Evolutionary conservation across 2,113 vertebrate species (phyloP).

Genomic region (Hoplias malabaricus): DNA sequence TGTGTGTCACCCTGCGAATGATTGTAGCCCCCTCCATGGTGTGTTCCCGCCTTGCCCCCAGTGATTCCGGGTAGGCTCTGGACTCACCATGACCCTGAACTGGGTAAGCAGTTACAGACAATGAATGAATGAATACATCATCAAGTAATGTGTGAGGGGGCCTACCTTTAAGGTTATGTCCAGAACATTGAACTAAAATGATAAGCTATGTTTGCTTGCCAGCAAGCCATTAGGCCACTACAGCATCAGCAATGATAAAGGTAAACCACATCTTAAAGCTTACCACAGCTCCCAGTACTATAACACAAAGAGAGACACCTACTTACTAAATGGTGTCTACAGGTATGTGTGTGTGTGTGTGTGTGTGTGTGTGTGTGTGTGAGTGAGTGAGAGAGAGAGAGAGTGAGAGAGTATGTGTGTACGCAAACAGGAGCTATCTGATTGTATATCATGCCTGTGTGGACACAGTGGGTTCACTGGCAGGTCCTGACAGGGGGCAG

Average conservation of each 20-base stretch:
- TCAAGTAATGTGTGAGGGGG: no score
- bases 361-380: neutral
- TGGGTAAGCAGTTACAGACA: no score
- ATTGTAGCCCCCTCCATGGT: no score
- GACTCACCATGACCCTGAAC: no score
- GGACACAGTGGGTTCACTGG: conserved; percentile 38
- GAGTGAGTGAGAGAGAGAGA: conserved; percentile 2
- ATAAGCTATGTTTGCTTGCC: conserved; percentile 76
- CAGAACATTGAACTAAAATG: conserved; percentile 77
- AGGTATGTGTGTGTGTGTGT: neutral
- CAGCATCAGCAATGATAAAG: conserved; percentile 31
- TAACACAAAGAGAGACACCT: neutral
- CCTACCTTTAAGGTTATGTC: no score
- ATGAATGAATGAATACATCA: no score
- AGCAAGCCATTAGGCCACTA: conserved; percentile 51
- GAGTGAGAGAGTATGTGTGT: conserved; percentile 14
- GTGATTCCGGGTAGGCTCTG: no score
- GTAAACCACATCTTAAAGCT: conserved; percentile 20
- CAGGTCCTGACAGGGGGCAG: conserved; percentile 32
- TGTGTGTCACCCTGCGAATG: neutral
- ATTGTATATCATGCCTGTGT: conserved; percentile 25
- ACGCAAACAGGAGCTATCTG: neutral
- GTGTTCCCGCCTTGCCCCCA: no score
- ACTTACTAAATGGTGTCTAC: neutral
- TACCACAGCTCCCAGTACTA: conserved; percentile 2